Percentiles rank a stretch among this genome's conserved stretches.
Conservation (phyloP, 2,113 vertebrate genomes). For the Anolis sagrei region DNA sequence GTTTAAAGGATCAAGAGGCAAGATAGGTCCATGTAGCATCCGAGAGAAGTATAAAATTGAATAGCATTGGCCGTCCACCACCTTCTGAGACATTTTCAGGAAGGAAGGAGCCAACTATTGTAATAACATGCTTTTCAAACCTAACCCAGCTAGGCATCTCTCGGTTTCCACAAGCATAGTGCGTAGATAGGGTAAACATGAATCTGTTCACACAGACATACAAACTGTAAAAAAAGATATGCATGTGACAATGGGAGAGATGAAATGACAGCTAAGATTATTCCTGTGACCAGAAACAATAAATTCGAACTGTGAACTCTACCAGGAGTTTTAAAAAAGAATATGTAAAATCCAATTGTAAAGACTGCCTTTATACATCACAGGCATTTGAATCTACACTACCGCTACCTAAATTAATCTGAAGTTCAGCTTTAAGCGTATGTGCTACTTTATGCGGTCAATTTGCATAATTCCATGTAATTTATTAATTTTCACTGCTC, state of each 20-base stretch:
- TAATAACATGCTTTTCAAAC: too few relatives aligned
- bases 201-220: too few relatives aligned
- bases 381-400: not conserved
- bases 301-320: not conserved
- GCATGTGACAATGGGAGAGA: not conserved
- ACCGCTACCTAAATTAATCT: not conserved
- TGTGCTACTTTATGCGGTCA: conserved; percentile 1
- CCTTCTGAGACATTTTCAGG: too few relatives aligned
- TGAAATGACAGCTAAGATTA: not conserved
- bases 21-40: too few relatives aligned
- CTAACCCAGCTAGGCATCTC: too few relatives aligned
- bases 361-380: not conserved
- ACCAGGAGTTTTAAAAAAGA: not conserved
- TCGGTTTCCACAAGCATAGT: too few relatives aligned
- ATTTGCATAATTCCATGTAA: conserved; percentile 35
- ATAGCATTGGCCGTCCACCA: too few relatives aligned
- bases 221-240: too few relatives aligned
- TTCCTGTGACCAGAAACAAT: not conserved
- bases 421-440: conserved; percentile 7
- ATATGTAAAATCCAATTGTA: not conserved
- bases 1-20: too few relatives aligned
- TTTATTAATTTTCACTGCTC: conserved; percentile 26
- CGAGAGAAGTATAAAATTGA: too few relatives aligned
- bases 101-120: too few relatives aligned
- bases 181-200: too few relatives aligned